These are phyloP conservation scores for Leptura quadrifasciata DNA, from an alignment of 2,888 invertebrate species.

Conservation along the genomic window DNA sequence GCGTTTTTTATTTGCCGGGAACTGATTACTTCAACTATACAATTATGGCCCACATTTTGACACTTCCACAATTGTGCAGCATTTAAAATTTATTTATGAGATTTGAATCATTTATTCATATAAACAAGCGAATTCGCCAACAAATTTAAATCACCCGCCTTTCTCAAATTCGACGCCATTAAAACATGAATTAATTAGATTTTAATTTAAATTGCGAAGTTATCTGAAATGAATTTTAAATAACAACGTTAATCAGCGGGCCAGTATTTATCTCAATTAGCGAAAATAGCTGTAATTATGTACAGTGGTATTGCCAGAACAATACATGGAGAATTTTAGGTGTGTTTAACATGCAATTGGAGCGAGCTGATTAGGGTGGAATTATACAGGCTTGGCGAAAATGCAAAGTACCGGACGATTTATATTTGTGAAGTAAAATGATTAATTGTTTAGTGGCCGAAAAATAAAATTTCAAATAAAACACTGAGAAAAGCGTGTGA, in stretches of 20 bases:
- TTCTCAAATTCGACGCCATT: neutral
- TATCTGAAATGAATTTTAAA: constrained; percentile 14
- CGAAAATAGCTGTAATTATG: constrained; percentile 14
- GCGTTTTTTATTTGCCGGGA: too few species aligned
- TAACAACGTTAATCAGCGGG: constrained; percentile 8
- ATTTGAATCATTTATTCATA: too few species aligned
- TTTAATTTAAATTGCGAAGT: neutral
- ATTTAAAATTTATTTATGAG: too few species aligned
- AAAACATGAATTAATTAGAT: neutral
- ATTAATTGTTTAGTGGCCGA: neutral
- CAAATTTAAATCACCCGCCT: neutral
- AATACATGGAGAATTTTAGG: neutral
- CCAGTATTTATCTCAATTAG: constrained; percentile 23
- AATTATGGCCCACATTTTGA: too few species aligned
- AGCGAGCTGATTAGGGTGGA: too few species aligned
- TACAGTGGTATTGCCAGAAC: neutral
- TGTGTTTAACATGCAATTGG: neutral
- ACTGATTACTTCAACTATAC: too few species aligned
- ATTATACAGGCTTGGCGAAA: neutral
- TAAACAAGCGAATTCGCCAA: neutral
- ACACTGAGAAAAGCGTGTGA: too few species aligned
- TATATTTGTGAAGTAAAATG: neutral
- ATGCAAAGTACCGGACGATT: neutral
- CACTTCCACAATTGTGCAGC: too few species aligned
- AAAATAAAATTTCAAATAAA: neutral